Evolutionary conservation across 2,888 invertebrate species (phyloP), one percentile per base, ranked within the genome.

Genomic region (Polymixis lichenea): DNA sequence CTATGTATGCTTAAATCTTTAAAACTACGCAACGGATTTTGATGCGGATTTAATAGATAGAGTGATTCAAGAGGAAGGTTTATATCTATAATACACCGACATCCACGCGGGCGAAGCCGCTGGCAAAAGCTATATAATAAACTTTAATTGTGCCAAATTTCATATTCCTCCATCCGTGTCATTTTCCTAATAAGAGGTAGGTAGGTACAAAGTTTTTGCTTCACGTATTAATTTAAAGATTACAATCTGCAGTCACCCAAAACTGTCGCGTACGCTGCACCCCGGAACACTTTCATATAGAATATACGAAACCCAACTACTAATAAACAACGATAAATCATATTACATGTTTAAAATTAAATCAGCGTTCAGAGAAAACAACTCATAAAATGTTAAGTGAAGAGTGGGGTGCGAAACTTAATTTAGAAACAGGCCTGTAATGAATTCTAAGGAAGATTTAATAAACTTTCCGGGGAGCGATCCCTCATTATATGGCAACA

Each of bases 361-460:
- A 91, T 92, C 89, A 90, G 82, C 77, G 84, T 86, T 86, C 89
- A 82, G 86, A 85, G 87, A 90, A 92, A 91, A 91, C 91, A 90
- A 87, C 88, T 91, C 90, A 90, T 90, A 91, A 92, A 92, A 90
- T 90, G 90, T 90, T 90, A 92, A 91, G 91, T 90, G 85, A 90
- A 86, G 86, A 87, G 86, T 88, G 88, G 91, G 92, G 93, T 90
- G 92, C 89, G 87, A 93, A 94, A 94, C 92, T 94, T 93, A 94
- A 94, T 95, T 94, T 93, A 91, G 91, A 87, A 89, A 91, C 91
- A 86, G 86, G 87, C 86, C 86, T 88, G 89, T 94, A 94, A 94
- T 94, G 94, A 93, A 94, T 94, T 94, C 92, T 91, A 89, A 92
- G 91, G 90, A 92, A 92, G 92, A 92, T 93, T 94, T 94, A 94